Percentiles rank a stretch among this genome's conserved stretches.
Conservation (phyloP, 2,888 invertebrate genomes). For the Drosophila macrothrix region DNA sequence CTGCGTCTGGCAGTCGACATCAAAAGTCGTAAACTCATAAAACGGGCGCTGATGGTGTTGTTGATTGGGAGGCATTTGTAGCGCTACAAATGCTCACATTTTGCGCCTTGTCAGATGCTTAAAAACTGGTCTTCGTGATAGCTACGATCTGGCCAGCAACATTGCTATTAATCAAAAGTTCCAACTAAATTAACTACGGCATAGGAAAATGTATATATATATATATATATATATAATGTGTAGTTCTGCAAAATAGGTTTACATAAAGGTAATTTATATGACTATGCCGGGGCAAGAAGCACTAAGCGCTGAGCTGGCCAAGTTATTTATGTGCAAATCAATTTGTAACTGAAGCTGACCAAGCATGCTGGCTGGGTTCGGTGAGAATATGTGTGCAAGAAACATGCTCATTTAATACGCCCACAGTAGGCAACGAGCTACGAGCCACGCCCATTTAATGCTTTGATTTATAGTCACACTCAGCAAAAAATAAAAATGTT, state of each 20-base stretch:
- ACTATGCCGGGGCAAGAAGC: constrained; percentile 13
- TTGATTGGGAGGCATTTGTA: constrained; percentile 73
- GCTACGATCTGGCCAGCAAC: constrained; percentile 9
- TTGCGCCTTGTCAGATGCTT: constrained; percentile 39
- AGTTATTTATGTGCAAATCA: constrained; percentile 73
- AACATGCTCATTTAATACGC: constrained; percentile 20
- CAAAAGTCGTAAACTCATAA: constrained; percentile 77
- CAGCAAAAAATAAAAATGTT: not conserved
- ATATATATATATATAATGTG: not conserved
- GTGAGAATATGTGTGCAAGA: constrained; percentile 29
- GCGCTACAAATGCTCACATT: constrained; percentile 74
- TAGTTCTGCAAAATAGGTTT: not conserved
- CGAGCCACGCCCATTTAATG: constrained; percentile 74
- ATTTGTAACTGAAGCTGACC: constrained; percentile 60
- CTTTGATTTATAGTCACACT: constrained; percentile 68
- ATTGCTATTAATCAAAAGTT: constrained; percentile 44
- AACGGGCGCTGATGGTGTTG: constrained; percentile 76
- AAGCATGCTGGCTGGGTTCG: not conserved
- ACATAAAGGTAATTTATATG: constrained; percentile 54
- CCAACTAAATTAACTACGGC: constrained; percentile 39
- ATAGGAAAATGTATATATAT: not conserved
- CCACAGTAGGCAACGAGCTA: not conserved
- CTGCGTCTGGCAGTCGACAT: constrained; percentile 55
- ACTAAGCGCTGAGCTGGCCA: constrained; percentile 45
- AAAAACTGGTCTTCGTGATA: constrained; percentile 48